Evolutionary conservation across 2,888 invertebrate genomes (phyloP), one percentile per base, ranked within the genome.

Genomic region (Eristalis tenax): DNA sequence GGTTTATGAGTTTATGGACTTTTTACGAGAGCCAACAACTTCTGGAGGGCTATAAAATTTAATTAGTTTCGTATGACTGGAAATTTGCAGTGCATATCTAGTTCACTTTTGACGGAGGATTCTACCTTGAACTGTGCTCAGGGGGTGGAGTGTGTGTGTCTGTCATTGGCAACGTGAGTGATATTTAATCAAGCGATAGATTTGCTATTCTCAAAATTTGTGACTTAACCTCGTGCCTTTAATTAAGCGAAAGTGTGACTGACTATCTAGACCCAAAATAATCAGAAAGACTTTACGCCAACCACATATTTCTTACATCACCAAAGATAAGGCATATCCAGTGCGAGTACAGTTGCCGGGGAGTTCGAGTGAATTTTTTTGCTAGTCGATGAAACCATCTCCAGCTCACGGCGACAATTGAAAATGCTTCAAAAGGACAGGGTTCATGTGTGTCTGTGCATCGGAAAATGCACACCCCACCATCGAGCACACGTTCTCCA

Each of bases 61-160:
- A 82, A 82, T 70, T 65, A 63, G 68, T 26, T 80, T 70, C 40
- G 66, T 63, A 73, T 80, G 73, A 63, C 63, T 69, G 75, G 64
- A 70, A 75, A 65, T 28, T 79, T 66, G 66, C 59, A 66, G 57
- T 50, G 22, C 28, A 56, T 57, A 71, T 71, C 23, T 71, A 18
- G 28, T 13, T 65, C 26, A 50, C 2, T 8, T 10, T 40, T 4
- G 35, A 32, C 22, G 32, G 32, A 13, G 4, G 15, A 56, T n/a
- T 57, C 28, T n/a, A 61, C 32, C 32, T 61, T 70, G 63, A 22
- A 77, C 68, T 68, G 40, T 35, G 32, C 40, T 40, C 40, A 4
- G 32, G 32, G 57, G 40, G 18, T n/a, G 28, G 23, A 23, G 4
- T 22, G 22, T 22, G 35, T 38, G 28, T 26, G 28, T 68, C 26